Conservation (phyloP, 2,113 vertebrate genomes). For the Amphiprion percula region DNA sequence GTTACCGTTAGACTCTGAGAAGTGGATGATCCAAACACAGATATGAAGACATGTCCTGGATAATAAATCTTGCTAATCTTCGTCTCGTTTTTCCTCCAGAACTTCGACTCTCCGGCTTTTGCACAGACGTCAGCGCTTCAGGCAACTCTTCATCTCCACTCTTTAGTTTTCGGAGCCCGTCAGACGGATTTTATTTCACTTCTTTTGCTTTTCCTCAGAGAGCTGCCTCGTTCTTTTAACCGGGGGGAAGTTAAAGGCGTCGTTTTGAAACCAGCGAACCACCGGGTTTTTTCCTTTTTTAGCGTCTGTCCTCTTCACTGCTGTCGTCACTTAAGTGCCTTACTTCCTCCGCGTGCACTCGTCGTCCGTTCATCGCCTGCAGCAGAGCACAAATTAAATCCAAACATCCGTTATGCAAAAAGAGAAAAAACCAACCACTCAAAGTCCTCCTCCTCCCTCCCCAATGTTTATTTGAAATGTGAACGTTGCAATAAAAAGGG, state of each 20-base stretch:
- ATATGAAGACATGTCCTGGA: no score
- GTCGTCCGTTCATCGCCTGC: slow-evolving; percentile 60
- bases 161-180: slow-evolving; percentile 49
- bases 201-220: slow-evolving; percentile 20
- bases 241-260: slow-evolving; percentile 13
- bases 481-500: slow-evolving; percentile 80
- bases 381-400: slow-evolving; percentile 70
- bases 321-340: slow-evolving; percentile 84
- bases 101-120: slow-evolving; percentile 61
- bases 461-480: slow-evolving; percentile 68
- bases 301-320: slow-evolving; percentile 54
- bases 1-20: no score
- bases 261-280: slow-evolving; percentile 61
- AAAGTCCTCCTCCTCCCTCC: slow-evolving; percentile 6
- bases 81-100: slow-evolving; percentile 46
- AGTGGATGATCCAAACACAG: no score
- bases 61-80: slow-evolving; percentile 11
- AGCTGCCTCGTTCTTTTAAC: slow-evolving; percentile 33
- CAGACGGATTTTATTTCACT: slow-evolving; percentile 30
- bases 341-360: slow-evolving; percentile 66
- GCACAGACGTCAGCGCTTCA: slow-evolving; percentile 64
- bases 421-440: not conserved
- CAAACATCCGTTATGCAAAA: slow-evolving; percentile 72
- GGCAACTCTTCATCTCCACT: slow-evolving; percentile 59
- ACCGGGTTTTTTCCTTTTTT: no score